Evolutionary conservation across 2,888 invertebrate genomes (phyloP), one percentile per base, ranked within the genome.

Genomic region (Troilus luridus): DNA sequence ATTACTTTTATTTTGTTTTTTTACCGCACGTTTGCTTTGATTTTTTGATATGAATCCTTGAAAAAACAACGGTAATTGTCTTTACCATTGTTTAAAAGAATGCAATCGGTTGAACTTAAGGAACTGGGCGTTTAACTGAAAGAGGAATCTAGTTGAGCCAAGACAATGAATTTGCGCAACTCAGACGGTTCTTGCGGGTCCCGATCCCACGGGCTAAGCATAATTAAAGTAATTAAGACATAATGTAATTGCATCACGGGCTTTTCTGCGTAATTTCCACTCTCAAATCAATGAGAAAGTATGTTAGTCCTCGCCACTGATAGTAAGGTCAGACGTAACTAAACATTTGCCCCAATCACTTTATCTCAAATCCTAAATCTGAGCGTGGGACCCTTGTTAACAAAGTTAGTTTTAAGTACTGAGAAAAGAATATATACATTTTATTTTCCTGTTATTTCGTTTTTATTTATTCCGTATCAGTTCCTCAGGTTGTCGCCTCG

Each of bases 161-260:
- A 64, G 24, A 89, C 89, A 89, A 89, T 89, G 89, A 89, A 19
- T 89, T 89, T 89, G 89, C 67, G 89, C 89, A 89, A 89, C 54
- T 7, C n/a, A 54, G 21, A 19, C 64, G 14, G 56, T 64, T 62
- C 62, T 27, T 89, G 62, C 54, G 27, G 54, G 54, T 41, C 56
- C 81, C 3, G 21, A n/a, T 89, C 89, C 89, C 89, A 89, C 89
- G 89, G 64, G 54, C 62, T 60, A 9, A 54, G 62, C 41, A 54
- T 89, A 60, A 89, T 89, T 89, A 89, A 89, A 89, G 64, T 89
- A 89, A 89, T 89, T 89, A 89, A 89, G 89, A 89, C 89, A 64
- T 89, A 89, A 64, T 88, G 64, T 89, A 67, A 89, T 89, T 89
- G 89, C 89, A 64, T 89, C 62, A 89, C 56, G 9, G 27, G 12